phyloP scores from a whole-genome alignment of 2,888 invertebrate species.

The Philonicus albiceps region DNA sequence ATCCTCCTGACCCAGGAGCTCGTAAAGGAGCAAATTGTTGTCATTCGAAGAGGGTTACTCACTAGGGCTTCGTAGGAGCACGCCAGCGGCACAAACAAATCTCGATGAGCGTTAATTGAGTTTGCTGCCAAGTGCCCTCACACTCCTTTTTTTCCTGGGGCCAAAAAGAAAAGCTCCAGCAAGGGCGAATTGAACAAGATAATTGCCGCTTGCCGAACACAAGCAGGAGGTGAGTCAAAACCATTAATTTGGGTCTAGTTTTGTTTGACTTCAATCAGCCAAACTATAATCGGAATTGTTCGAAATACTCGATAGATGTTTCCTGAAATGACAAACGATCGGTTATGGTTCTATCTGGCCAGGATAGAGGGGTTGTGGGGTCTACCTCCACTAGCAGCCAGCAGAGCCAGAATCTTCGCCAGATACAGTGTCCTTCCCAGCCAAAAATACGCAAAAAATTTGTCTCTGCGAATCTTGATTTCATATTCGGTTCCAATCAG shows the following conservation, averaged over 20 bases:
- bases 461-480: slow-evolving; percentile 42
- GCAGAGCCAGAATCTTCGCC: not conserved
- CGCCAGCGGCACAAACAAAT: slow-evolving; percentile 20
- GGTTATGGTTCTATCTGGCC: not conserved
- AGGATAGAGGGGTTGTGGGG: not conserved
- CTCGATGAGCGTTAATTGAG: slow-evolving; percentile 34
- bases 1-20: not conserved
- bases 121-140: not conserved
- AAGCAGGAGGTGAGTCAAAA: not conserved
- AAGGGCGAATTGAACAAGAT: not conserved
- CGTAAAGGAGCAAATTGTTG: slow-evolving; percentile 32
- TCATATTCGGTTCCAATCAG: slow-evolving; percentile 47
- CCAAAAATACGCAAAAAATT: slow-evolving; percentile 44
- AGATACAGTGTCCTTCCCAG: not conserved
- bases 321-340: slow-evolving; percentile 6
- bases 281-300: not conserved
- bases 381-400: not conserved
- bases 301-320: not conserved
- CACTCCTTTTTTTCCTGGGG: not conserved
- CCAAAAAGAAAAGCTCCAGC: not conserved
- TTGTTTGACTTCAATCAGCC: slow-evolving; percentile 38
- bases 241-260: slow-evolving; percentile 13
- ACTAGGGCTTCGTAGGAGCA: not conserved
- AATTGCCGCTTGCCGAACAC: not conserved
- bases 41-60: not conserved